Base-by-base conservation (phyloP, 1,140 invertebrate species). In the Cyphomyrmex costatus region DNA sequence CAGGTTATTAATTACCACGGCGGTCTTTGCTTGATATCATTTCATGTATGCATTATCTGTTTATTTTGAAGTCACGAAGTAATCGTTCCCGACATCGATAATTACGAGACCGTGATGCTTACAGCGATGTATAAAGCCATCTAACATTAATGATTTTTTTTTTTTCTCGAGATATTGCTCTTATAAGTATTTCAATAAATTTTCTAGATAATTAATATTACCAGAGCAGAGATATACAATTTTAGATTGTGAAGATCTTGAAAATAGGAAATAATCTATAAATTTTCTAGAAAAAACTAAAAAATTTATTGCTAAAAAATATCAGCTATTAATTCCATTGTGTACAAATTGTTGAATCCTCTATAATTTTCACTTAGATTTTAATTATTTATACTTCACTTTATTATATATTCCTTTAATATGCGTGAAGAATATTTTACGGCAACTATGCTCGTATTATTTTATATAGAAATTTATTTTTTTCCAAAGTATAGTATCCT, bases 41-140 rank as follows among this genome's bases (percentile, higher is more conserved):
- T 30, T 53, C 63, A 21, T 24, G 19, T 56, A 60, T 7, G 33
- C 49, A 82, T 82, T 60, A 82, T 58, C 49, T 24, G 53, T 58
- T 82, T 82, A 58, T 71, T 73, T 82, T 51, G 21, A 27, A 71
- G 36, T 73, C 65, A 73, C 79, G 79, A 82, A 58, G 49, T 82
- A 82, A 82, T 82, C 66, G 49, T 46, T 82, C 33, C 19, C 19
- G 79, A 82, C 66, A 36, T 73, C 36, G 24, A 82, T 82, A 82
- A 82, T 82, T 73, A 73, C 42, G 30, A 51, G 66, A n/a, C n/a
- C n/a, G n/a, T n/a, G 51, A 82, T 73, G 60, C 51, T 82, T 24
- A 1, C 12, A 24, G 6, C 33, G 66, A 12, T 71, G 19, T 46
- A 71, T 24, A 19, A 60, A 82, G 36, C 33, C n/a, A 60, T 73